Base-by-base conservation (phyloP, 1,140 invertebrate species). In the Heliconius hermathena region DNA sequence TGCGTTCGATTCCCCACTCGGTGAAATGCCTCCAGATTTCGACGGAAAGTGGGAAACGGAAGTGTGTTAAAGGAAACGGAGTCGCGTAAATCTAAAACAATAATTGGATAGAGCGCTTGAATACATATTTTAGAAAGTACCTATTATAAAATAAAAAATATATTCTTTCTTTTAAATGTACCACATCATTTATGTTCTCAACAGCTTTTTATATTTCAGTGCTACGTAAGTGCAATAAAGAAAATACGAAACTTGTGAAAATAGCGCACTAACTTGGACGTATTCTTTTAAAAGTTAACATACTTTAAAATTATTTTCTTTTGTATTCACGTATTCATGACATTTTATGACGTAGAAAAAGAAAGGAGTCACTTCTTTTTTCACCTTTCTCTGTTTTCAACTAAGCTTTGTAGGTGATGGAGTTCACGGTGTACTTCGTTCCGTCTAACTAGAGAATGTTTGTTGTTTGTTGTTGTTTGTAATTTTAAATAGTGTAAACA, bases 221-320 rank as follows among this genome's bases (percentile, higher is more conserved):
- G 60, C 22, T 22, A 60, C 54, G 20, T 60, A 60, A 66, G 26
- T 66, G 54, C n/a, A 60, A 26, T 66, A 66, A 66, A 29, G 60
- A 66, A 66, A 66, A 66, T 29, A 66, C 26, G 26, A 66, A 66
- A 29, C 60, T 66, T 66, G 26, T 66, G 26, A 66, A 29, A 66
- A 66, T 66, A 66, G 60, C 60, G 22, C 11, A 29, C 20, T 29
- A 29, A 66, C 60, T 66, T 66, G 26, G n/a, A 66, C 29, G 26
- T 29, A 8, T 66, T 66, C 22, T 66, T 26, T 26, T 16, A 66
- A 66, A 66, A 29, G 22, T 16, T 16, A 66, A 29, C 54, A 66
- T 66, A 29, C 11, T 66, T 66, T 66, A 60, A 60, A 26, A 29
- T 66, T 66, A 8, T 66, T 13, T 29, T 9, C 26, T 11, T 66